Base-by-base conservation (phyloP, 2,888 invertebrate genomes). In the Melitaea athalia region DNA sequence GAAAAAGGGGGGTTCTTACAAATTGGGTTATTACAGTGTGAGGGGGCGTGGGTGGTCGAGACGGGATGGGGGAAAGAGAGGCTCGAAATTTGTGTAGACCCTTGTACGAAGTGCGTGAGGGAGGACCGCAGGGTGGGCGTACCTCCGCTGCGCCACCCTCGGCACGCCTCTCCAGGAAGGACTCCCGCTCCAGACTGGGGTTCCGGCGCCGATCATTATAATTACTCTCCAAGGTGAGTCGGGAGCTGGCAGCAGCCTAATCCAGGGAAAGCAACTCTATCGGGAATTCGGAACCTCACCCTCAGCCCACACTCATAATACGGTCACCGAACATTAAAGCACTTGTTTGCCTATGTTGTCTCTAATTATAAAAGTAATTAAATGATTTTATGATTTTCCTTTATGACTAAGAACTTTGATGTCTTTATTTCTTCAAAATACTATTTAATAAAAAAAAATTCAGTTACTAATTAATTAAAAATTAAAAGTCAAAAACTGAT, bases 21-120 rank as follows among this genome's bases (percentile, higher is more conserved):
- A 93, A 93, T 93, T 93, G 93, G 93, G 93, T 93, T 93, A 93
- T 92, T 92, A 92, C 88, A 82, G 88, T 84, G 88, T 81, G 87
- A 86, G 86, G 85, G 85, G 89, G 88, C 81, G 85, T 84, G 86
- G 88, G 87, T 86, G 86, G 83, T 74, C 82, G 87, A 83, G 87
- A 84, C 86, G 87, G 87, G 84, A 77, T 76, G 87, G 77, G 85
- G 71, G 83, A 87, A 80, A 75, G 83, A 80, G 85, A 87, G 74
- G 74, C 59, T 64, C 72, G 71, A 74, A 71, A 75, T 73, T 73
- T 68, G 74, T 68, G 70, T 70, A 71, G 64, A 69, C 66, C 69
- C 69, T 68, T 75, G 68, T 59, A 31, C 50, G 71, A 76, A 69
- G 81, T 70, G 81, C 72, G 78, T 76, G 81, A 85, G 79, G 75